Conservation (phyloP, 2,113 vertebrate genomes). For the Corynorhinus townsendii region DNA sequence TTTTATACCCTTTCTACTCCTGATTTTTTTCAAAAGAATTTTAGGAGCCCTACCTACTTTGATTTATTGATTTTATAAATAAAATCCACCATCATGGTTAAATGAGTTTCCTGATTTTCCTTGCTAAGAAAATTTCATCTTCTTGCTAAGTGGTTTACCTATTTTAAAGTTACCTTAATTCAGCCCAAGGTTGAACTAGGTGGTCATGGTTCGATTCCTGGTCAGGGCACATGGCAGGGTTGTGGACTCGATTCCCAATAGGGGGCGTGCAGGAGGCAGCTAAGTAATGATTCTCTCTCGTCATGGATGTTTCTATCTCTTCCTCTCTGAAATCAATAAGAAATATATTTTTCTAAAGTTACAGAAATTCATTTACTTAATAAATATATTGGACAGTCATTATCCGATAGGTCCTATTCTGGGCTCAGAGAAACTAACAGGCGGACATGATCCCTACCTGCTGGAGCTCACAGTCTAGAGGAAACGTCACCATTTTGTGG, state of each 20-base stretch:
- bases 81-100: not conserved
- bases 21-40: not conserved
- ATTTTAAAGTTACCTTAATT: not conserved
- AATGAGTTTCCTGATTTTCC: slow-evolving; percentile 12
- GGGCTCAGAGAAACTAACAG: not conserved
- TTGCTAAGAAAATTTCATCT: not conserved
- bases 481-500: not conserved
- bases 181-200: too few relatives aligned
- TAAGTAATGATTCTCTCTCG: too few relatives aligned
- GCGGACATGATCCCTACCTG: not conserved
- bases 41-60: not conserved
- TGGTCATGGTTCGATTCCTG: too few relatives aligned
- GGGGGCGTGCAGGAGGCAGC: too few relatives aligned
- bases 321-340: too few relatives aligned
- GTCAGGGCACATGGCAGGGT: too few relatives aligned
- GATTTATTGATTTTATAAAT: slow-evolving; percentile 22
- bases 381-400: not conserved
- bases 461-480: not conserved
- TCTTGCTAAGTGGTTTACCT: not conserved
- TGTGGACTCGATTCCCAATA: too few relatives aligned
- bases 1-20: not conserved
- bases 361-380: not conserved
- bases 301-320: too few relatives aligned
- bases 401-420: not conserved
- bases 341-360: too few relatives aligned